A percentile compares a stretch with the other conserved stretches of the same genome.
phyloP scores from a whole-genome alignment of 2,797 vertebrate species.

The Cyclura pinguis region DNA sequence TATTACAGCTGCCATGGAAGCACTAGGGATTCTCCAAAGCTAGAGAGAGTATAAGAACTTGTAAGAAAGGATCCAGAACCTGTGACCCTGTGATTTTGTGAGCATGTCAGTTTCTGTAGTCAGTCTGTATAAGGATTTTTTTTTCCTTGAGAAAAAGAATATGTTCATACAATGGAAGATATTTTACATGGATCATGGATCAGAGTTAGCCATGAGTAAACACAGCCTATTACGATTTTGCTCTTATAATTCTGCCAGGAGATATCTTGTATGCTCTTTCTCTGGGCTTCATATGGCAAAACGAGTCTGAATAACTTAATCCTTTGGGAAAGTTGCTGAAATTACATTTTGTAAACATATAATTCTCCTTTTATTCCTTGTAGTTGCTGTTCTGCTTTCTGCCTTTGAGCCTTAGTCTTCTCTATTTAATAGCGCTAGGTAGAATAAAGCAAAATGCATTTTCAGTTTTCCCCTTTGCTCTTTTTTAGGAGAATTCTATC shows the following conservation, averaged over 20 bases:
- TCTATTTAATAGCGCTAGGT: conserved; percentile 35
- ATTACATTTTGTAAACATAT: conserved; percentile 26
- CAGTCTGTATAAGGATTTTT: neutral
- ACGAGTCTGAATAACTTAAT: neutral
- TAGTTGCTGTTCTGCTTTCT: neutral
- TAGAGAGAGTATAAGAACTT: neutral
- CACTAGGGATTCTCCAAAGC: neutral
- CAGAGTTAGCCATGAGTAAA: neutral
- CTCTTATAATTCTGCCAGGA: neutral
- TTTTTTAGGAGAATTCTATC: conserved; percentile 23
- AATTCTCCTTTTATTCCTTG: conserved; percentile 12
- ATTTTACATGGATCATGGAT: neutral
- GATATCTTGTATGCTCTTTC: neutral
- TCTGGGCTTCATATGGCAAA: neutral
- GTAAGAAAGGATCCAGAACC: neutral
- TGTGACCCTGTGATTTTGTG: neutral
- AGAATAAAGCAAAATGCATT: conserved; percentile 32
- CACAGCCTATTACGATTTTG: neutral
- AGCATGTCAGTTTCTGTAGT: neutral
- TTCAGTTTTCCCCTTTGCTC: neutral
- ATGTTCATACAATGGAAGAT: neutral
- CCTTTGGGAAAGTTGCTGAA: conserved; percentile 18
- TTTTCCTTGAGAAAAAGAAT: neutral
- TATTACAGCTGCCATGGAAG: neutral
- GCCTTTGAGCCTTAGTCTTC: conserved; percentile 27